A percentile compares a stretch with the other conserved stretches of the same genome.
Evolutionary conservation across 1,140 invertebrate species (phyloP).

Genomic region (Andricus grossulariae): DNA sequence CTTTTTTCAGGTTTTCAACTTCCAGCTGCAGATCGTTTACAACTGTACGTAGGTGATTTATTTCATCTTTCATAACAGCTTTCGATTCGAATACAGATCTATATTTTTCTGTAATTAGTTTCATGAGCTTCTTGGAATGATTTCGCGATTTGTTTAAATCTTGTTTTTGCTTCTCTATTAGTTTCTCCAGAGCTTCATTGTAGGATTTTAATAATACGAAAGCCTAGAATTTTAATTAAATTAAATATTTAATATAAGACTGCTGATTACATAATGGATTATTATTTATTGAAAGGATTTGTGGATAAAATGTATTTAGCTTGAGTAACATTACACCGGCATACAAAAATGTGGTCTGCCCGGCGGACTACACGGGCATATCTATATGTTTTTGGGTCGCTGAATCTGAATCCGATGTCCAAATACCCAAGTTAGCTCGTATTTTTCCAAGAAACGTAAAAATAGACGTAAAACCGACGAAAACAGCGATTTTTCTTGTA

Average conservation of each 20-base stretch:
- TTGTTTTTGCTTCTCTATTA: slow-evolving; percentile 1
- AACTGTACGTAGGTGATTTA: slow-evolving; percentile 19
- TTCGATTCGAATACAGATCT: not conserved
- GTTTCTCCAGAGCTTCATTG: not conserved
- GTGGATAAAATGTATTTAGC: too few relatives aligned
- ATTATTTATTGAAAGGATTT: too few relatives aligned
- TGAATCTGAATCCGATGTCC: too few relatives aligned
- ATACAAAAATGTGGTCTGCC: too few relatives aligned
- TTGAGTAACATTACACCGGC: too few relatives aligned
- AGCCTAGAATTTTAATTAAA: not conserved
- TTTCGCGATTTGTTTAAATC: not conserved
- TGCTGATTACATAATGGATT: too few relatives aligned
- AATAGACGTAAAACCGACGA: too few relatives aligned
- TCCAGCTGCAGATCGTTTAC: slow-evolving; percentile 34
- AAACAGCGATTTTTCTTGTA: too few relatives aligned
- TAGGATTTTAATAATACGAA: not conserved
- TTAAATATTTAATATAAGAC: not conserved
- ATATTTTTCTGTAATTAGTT: slow-evolving; percentile 9
- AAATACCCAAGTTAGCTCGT: too few relatives aligned
- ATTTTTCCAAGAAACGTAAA: too few relatives aligned
- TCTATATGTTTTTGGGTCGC: too few relatives aligned
- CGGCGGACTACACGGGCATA: too few relatives aligned
- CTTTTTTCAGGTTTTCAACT: slow-evolving; percentile 30
- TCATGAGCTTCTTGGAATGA: not conserved
- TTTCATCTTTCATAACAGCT: slow-evolving; percentile 35